Evolutionary conservation across 2,113 vertebrate genomes (phyloP).

Genomic region (Malurus elegans): DNA sequence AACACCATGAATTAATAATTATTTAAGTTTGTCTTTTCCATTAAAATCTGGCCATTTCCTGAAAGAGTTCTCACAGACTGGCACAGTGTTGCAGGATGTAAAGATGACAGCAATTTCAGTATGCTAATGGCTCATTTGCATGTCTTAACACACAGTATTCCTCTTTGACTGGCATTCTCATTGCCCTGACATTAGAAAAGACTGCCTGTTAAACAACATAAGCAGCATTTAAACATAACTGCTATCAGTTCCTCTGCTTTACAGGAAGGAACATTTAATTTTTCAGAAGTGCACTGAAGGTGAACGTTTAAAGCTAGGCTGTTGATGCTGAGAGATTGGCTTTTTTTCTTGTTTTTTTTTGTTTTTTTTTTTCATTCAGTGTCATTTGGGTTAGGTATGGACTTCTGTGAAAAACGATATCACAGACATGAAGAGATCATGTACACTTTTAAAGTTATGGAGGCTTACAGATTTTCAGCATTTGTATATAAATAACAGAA

Average conservation of each 20-base stretch:
- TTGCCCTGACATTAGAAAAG: constrained; percentile 62
- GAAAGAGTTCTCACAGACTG: neutral
- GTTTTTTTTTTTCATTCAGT: neutral
- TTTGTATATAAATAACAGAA: neutral
- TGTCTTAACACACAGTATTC: constrained; percentile 6
- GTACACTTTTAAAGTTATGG: neutral
- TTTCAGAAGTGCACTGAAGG: neutral
- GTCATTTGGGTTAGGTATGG: neutral
- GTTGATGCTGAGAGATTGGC: fast-evolving
- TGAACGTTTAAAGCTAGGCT: neutral
- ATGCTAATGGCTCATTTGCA: constrained; percentile 11
- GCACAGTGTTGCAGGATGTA: neutral
- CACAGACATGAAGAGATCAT: neutral
- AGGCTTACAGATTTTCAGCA: neutral
- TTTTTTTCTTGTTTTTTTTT: neutral
- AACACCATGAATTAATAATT: neutral
- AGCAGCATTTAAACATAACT: constrained; percentile 39
- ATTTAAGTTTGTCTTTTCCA: neutral
- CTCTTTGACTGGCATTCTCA: constrained; percentile 41
- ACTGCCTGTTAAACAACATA: constrained; percentile 37
- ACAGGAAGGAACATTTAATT: neutral
- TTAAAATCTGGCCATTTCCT: neutral
- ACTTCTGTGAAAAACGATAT: neutral
- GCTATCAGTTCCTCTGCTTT: constrained; percentile 34
- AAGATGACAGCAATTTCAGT: constrained; percentile 13